phyloP scores from a whole-genome alignment of 2,113 vertebrate species.

The Pholis gunnellus region DNA sequence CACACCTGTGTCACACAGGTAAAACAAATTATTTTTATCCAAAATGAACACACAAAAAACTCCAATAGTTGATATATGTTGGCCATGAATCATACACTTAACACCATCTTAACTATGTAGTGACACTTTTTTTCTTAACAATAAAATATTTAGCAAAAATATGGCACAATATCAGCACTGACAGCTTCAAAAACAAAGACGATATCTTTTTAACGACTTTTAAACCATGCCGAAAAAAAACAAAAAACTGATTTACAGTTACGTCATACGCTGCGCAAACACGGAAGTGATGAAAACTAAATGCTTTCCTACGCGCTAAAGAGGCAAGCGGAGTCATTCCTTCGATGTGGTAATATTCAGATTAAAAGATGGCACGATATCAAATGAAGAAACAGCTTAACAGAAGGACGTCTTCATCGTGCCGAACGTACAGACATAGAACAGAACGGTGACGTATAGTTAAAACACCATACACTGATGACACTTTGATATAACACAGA shows the following conservation, averaged over 20 bases:
- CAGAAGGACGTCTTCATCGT: conserved; percentile 48
- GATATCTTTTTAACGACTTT: conserved; percentile 9
- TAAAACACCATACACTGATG: conserved; percentile 64
- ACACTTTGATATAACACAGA: conserved; percentile 40
- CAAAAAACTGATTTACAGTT: conserved; percentile 41
- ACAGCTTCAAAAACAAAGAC: conserved; percentile 31
- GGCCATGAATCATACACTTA: conserved; percentile 43
- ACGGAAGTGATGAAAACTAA: conserved; percentile 18
- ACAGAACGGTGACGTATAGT: conserved; percentile 59
- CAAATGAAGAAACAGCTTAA: conserved; percentile 29
- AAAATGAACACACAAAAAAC: conserved; percentile 7
- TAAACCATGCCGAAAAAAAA: conserved; percentile 20
- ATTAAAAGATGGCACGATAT: conserved; percentile 50
- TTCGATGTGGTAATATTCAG: conserved; percentile 14
- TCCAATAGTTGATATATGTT: conserved; percentile 35
- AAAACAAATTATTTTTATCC: conserved; percentile 42
- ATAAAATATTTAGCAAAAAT: conserved; percentile 57
- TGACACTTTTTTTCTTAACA: conserved; percentile 26
- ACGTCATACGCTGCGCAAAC: conserved; percentile 15
- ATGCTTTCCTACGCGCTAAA: conserved; percentile 13
- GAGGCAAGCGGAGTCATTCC: conserved; percentile 1
- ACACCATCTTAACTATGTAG: conserved; percentile 27
- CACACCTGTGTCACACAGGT: conserved; percentile 66
- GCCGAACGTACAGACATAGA: conserved; percentile 45
- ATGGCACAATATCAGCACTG: conserved; percentile 60